Base-by-base conservation (phyloP, 2,113 vertebrate genomes). In the Rhodinocichla rosea region DNA sequence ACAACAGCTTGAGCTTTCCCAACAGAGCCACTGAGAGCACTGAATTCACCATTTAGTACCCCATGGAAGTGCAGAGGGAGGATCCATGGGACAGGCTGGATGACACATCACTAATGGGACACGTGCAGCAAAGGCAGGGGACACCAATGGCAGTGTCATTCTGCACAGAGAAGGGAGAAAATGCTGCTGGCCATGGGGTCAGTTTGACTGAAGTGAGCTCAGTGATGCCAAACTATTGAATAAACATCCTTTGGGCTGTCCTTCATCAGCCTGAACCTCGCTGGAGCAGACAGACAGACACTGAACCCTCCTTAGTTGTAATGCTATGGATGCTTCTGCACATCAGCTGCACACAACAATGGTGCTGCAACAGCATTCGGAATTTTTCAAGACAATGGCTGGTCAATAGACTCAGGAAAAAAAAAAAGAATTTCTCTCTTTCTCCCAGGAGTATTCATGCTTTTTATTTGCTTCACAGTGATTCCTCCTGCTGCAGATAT, bases 121-220 rank as follows among this genome's bases (percentile, higher is more conserved):
- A 37, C 0, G 0, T 27, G 28, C 7, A 9, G 52, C 65, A 70
- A 53, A 81, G 45, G 27, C 32, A 74, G 23, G 65, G 42, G 23
- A 75, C 62, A 40, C 9, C 4, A 3, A 13, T 0, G 0, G 56
- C 2, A 0, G 4, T 4, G 42, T 47, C 80, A 13, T 45, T 55
- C 47, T 59, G 56, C 53, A n/a, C 10, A 1, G 1, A 45, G 11
- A 15, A 3, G 5, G 69, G 27, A 80, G 53, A 64, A 62, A 44
- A 40, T 13, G 67, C 22, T 70, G 56, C 42, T 28, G 28, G 44
- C 22, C 56, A 11, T 1, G 8, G 47, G 9, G 24, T 59, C 24
- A 89, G 16, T 21, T 70, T 3, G 2, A 8, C 1, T 75, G 39
- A 71, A 75, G 35, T 0, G 9, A 75, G 20, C 15, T 50, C 35